Evolutionary conservation across 2,113 vertebrate species (phyloP), one percentile per base, ranked within the genome.

Genomic region (Plecturocebus donacophilus): DNA sequence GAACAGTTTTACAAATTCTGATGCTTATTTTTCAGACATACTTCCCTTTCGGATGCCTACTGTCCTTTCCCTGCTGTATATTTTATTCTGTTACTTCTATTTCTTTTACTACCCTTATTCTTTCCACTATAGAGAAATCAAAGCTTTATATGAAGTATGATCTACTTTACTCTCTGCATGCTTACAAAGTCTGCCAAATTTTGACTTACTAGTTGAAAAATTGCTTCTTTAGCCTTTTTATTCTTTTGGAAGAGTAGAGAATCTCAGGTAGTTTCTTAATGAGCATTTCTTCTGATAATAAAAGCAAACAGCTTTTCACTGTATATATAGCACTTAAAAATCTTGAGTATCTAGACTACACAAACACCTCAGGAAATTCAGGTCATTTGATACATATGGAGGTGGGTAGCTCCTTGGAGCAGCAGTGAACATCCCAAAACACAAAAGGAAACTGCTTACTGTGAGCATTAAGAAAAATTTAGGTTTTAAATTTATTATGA

Each of bases 331-430:
- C 35, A 8, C 25, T 83, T 81, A 75, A 35, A 92, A 90, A 89
- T 14, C 77, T 64, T 91, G 73, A 88, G 86, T 40, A 88, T 6
- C 38, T 45, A 80, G 71, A 90, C 68, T 61, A 38, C 7, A 88
- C 10, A 87, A 95, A 92, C 25, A 85, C 47, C 45, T 82, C 68
- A 35, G 86, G 81, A 97, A 89, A 95, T 89, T 89, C 70, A 84
- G 73, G 45, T 86, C n/a, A 87, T 90, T 42, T 38, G 54, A 58
- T 64, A 38, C 21, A 58, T 23, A 54, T 47, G 70, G 91, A 79
- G 79, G 49, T 84, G 42, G 68, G 81, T 13, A 77, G n/a, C 61
- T 38, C 52, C 38, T 30, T 38, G 35, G 3, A 92, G 8, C n/a
- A 42, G 17, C 58, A 77, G 20, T 32, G 54, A 80, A 84, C 40